These are phyloP conservation scores for Mongoloraphidia duomilia DNA, from an alignment of 2,888 invertebrate genomes.

Conservation along the genomic window DNA sequence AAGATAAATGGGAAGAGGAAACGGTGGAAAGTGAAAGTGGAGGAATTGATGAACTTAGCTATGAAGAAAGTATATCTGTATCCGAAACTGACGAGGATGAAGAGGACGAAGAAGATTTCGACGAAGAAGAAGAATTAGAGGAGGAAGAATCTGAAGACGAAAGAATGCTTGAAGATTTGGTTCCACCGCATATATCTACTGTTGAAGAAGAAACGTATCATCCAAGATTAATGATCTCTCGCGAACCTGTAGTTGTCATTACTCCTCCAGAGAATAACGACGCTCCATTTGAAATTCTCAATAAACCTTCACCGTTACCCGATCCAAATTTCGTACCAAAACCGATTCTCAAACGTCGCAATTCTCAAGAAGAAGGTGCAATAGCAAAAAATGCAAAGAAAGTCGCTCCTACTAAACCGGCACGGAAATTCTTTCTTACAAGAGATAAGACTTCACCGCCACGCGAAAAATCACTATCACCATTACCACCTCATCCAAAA, in stretches of 20 bases:
- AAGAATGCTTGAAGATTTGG: conserved; percentile 13
- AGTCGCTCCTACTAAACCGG: conserved; percentile 14
- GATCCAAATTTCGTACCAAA: conserved; percentile 62
- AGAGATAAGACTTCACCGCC: conserved; percentile 11
- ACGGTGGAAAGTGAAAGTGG: conserved; percentile 16
- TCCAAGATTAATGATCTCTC: conserved; percentile 40
- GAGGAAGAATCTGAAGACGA: conserved; percentile 21
- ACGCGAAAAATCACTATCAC: conserved; percentile 31
- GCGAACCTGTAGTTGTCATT: conserved; percentile 26
- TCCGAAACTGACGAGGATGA: conserved; percentile 9
- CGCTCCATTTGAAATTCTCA: conserved; percentile 41
- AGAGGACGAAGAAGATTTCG: conserved; percentile 10
- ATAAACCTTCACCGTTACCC: conserved; percentile 46
- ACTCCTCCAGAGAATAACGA: conserved; percentile 30
- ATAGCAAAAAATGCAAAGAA: conserved; percentile 11
- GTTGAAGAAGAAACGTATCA: conserved; percentile 51
- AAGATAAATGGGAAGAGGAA: conserved; percentile 34
- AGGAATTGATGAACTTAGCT: conserved; percentile 16
- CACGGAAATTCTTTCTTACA: conserved; percentile 11
- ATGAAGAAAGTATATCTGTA: conserved; percentile 23
- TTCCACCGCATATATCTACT: conserved; percentile 4
- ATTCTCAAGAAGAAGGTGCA: conserved; percentile 11
- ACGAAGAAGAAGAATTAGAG: conserved; percentile 23
- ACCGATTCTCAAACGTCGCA: conserved; percentile 57
- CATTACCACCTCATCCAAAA: conserved; percentile 30